Conservation (phyloP, 2,113 vertebrate genomes). For the Sander vitreus region DNA sequence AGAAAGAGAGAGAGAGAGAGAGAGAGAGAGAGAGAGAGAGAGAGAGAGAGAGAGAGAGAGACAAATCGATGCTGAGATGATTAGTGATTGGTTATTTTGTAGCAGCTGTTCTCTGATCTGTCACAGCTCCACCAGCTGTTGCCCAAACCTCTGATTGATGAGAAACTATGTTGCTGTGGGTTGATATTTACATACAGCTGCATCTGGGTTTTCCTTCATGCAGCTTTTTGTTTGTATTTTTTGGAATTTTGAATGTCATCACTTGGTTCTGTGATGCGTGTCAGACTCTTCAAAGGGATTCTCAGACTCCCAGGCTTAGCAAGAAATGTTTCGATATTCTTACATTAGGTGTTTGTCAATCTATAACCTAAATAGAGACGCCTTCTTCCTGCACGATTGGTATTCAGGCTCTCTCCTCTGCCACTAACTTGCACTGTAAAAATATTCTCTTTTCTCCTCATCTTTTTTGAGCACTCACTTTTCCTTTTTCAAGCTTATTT, state of each 20-base stretch:
- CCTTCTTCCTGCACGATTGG: conserved; percentile 7
- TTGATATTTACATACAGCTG: neutral
- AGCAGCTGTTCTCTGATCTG: conserved; percentile 19
- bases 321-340: neutral
- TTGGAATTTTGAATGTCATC: no score
- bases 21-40: neutral
- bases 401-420: conserved; percentile 7
- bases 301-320: neutral
- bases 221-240: neutral
- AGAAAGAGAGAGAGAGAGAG: neutral
- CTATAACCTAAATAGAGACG: conserved; percentile 6
- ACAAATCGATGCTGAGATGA: conserved; percentile 5
- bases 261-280: neutral
- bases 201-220: no score
- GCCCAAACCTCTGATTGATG: conserved; percentile 12
- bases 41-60: neutral
- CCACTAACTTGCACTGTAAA: neutral
- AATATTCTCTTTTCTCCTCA: no score
- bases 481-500: no score
- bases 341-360: neutral
- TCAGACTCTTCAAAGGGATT: conserved; percentile 5
- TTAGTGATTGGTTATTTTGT: conserved; percentile 1
- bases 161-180: neutral
- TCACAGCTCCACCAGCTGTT: conserved; percentile 22
- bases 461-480: no score